A percentile compares a stretch with the other conserved stretches of the same genome.
phyloP scores from a whole-genome alignment of 2,113 vertebrate genomes.

The Callipepla squamata region DNA sequence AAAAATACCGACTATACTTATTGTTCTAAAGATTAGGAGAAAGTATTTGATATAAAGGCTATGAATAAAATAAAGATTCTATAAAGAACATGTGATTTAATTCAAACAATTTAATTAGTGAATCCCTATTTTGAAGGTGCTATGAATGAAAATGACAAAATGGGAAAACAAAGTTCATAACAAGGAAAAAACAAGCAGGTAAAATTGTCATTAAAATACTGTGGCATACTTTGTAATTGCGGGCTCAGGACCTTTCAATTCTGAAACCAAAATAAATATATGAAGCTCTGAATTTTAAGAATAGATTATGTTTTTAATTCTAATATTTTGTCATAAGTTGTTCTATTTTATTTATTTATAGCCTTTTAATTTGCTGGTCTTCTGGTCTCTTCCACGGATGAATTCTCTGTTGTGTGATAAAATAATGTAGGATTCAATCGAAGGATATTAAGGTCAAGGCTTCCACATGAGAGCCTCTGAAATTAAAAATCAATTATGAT shows the following conservation, averaged over 20 bases:
- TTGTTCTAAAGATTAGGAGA: neutral
- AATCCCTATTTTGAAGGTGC: neutral
- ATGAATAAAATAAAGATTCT: neutral
- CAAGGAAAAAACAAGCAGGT: neutral
- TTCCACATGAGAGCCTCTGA: neutral
- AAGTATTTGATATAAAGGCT: neutral
- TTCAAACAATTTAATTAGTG: neutral
- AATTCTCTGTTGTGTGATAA: neutral
- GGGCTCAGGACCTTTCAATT: neutral
- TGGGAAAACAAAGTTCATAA: neutral
- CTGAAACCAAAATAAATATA: neutral
- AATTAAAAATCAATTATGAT: neutral
- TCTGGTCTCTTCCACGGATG: neutral
- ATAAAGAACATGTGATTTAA: neutral
- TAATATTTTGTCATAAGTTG: neutral
- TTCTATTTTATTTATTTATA: neutral
- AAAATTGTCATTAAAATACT: neutral
- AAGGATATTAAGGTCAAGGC: neutral
- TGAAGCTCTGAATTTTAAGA: neutral
- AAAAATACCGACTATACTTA: neutral
- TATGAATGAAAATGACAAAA: neutral
- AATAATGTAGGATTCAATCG: neutral
- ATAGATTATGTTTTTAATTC: neutral
- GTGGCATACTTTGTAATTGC: neutral
- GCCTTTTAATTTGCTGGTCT: neutral